phyloP scores from a whole-genome alignment of 2,113 vertebrate genomes.

The Excalfactoria chinensis region DNA sequence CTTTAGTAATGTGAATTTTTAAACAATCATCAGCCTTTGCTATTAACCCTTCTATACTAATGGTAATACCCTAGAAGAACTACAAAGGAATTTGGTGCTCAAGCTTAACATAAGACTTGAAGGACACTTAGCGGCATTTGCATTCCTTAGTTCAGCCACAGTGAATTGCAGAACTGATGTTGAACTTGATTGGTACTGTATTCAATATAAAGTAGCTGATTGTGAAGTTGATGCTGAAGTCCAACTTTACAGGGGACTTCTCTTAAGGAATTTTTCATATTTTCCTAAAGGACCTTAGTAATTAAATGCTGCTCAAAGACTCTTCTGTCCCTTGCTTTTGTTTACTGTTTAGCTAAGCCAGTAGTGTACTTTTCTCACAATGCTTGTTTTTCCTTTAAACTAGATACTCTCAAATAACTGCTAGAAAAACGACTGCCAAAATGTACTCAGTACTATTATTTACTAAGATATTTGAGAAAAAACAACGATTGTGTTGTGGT shows the following conservation, averaged over 20 bases:
- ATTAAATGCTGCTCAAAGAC: conserved; percentile 48
- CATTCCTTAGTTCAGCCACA: conserved; percentile 75
- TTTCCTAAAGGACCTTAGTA: conserved; percentile 22
- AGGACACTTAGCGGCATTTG: conserved; percentile 75
- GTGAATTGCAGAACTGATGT: conserved; percentile 72
- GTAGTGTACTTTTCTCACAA: not conserved
- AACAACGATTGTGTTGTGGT: accelerated
- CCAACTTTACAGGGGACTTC: conserved; percentile 42
- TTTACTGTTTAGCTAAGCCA: not conserved
- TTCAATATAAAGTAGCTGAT: conserved; percentile 67
- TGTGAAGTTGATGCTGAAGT: conserved; percentile 68
- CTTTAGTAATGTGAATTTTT: conserved; percentile 90
- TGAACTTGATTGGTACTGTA: conserved; percentile 74
- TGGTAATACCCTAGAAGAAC: conserved; percentile 76
- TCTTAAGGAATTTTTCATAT: not conserved
- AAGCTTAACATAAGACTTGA: conserved; percentile 67
- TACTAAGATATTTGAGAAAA: not conserved
- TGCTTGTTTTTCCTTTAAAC: not conserved
- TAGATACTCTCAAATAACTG: not conserved
- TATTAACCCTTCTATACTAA: conserved; percentile 85
- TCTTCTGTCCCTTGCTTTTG: conserved; percentile 2
- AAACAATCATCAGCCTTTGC: conserved; percentile 82
- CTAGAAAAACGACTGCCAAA: not conserved
- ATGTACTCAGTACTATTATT: not conserved
- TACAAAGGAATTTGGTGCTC: conserved; percentile 72